Evolutionary conservation across 2,888 invertebrate species (phyloP), one percentile per base, ranked within the genome.

Genomic region (Microctonus hyperodae): DNA sequence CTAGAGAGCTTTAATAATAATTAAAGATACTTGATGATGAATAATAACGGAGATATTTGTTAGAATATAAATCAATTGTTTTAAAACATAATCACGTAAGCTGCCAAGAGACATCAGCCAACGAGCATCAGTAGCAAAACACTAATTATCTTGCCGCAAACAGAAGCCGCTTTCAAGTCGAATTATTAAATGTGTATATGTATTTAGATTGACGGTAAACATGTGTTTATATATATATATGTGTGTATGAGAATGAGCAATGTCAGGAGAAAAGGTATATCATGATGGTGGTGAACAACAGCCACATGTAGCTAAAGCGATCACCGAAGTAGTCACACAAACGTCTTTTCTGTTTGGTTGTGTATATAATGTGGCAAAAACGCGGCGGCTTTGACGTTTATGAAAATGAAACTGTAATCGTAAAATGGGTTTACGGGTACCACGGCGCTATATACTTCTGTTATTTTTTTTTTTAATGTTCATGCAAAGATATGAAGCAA

Each of bases 351-450:
- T n/a, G 51, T 25, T 25, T 51, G 51, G 51, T 37, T 23, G 44
- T 44, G 16, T 60, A 37, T 44, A 44, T 16, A 1, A 44, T 44
- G 23, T 48, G 35, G 25, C 77, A 81, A 82, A 81, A 82, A 81
- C 75, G 55, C 40, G 64, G 69, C 74, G 73, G 70, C 77, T 78
- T 75, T 80, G 82, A 82, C 82, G 79, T 83, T 82, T 82, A 83
- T 82, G 81, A 82, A 83, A 83, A 83, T 82, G 79, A 83, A 82
- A 82, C 80, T 78, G 82, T 83, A 82, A 83, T 83, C 82, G 78
- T 83, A 82, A 83, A 83, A 81, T 44, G 76, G 25, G 75, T 81
- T 81, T 78, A 79, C 80, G 78, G 44, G 77, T 76, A 73, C 74
- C 70, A 68, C 64, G 51, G n/a, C 56, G 37, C 33, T 25, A 16